Base-by-base conservation (phyloP, 2,888 invertebrate genomes). In the Agriopis aurantiaria region DNA sequence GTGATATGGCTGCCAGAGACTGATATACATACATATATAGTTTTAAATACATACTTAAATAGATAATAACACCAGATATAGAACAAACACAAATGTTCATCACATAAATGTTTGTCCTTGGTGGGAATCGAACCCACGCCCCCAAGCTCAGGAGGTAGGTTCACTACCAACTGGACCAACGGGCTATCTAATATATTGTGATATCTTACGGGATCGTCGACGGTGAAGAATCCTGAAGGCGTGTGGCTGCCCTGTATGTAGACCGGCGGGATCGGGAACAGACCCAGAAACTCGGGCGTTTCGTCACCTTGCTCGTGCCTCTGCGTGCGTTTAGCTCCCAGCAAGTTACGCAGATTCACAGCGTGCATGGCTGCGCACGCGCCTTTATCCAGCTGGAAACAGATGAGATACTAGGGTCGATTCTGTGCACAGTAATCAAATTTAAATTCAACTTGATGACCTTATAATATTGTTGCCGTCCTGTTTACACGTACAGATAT, bases 191-290 rank as follows among this genome's bases (percentile, higher is more conserved):
- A 23, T 23, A n/a, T 23, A 23, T 0, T 1, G 17, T 23, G 17
- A 23, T 1, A 49, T n/a, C 49, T 88, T 88, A 97, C 96, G 91
- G 97, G 96, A 85, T 99, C 98, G 89, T 99, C 99, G 17, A 99
- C 98, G 0, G 99, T 98, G 91, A 97, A 99, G 95, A 99, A 99
- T 0, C 99, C 99, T 74, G 99, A 99, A 12, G 98, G 96, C 12
- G 99, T 99, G 76, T 98, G 96, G n/a, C 99, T 99, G 70, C 99
- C 99, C 91, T 99, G 98, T 77, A 99, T 98, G 88, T 99, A 99
- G 0, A 97, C 97, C 40, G 99, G 96, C 73, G 97, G 98, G 14
- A 97, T 96, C 67, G 98, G 97, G 92, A 99, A 99, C 10, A 99
- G 95, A 69, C 96, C 96, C 17, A 99, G 90, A 94, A 99, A 99